Evolutionary conservation across 2,113 vertebrate species (phyloP).

Genomic region (Parotia lawesii): DNA sequence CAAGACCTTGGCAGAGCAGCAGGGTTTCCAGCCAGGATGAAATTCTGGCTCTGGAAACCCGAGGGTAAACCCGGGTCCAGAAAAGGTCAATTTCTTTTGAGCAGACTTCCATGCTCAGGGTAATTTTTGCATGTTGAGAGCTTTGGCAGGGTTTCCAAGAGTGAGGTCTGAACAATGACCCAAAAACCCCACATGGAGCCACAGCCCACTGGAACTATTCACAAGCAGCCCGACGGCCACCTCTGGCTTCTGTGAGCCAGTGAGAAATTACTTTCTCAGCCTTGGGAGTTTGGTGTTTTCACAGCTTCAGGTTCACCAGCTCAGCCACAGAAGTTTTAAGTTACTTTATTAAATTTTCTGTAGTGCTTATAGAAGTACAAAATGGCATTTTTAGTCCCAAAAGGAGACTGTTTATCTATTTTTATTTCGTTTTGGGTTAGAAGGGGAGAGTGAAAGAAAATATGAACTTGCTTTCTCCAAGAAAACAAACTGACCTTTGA

Average conservation of each 20-base stretch:
- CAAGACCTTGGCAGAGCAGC: not conserved
- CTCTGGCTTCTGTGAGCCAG: not conserved
- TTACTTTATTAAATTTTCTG: not conserved
- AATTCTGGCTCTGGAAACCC: not conserved
- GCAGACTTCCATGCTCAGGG: not conserved
- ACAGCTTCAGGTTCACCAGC: not conserved
- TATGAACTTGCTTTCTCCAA: not conserved
- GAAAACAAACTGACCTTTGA: slow-evolving; percentile 31
- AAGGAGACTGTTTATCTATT: not conserved
- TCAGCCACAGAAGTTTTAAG: not conserved
- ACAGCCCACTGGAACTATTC: not conserved
- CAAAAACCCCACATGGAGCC: accelerated
- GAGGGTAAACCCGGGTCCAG: accelerated
- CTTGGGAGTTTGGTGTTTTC: not conserved
- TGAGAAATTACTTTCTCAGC: accelerated
- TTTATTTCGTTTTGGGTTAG: not conserved
- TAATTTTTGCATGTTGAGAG: not conserved
- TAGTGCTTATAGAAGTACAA: not conserved
- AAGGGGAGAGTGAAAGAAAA: not conserved
- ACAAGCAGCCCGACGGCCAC: accelerated
- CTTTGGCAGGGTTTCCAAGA: not conserved
- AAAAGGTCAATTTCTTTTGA: accelerated
- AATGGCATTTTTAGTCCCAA: not conserved
- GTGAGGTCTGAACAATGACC: accelerated
- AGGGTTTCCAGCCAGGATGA: not conserved